Evolutionary conservation across 2,797 vertebrate genomes (phyloP).

Genomic region (Takifugu rubripes): DNA sequence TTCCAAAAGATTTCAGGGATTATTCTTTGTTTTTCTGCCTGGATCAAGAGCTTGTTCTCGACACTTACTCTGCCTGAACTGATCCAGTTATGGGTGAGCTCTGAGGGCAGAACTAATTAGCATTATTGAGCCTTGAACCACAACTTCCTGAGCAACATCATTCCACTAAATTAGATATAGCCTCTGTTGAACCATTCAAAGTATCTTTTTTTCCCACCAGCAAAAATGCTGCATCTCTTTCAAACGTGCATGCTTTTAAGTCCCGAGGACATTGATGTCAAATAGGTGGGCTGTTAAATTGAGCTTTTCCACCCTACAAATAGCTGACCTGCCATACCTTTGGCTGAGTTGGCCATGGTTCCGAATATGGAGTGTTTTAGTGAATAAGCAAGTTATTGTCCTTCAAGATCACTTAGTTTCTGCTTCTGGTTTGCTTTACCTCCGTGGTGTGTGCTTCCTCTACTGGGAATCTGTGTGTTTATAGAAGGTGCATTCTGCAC

Average conservation of each 20-base stretch:
- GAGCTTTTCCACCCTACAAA: constrained; percentile 29
- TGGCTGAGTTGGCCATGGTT: constrained; percentile 20
- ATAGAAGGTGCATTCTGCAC: constrained; percentile 42
- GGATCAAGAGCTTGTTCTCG: constrained; percentile 24
- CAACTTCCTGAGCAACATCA: constrained; percentile 8
- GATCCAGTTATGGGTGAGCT: constrained; percentile 37
- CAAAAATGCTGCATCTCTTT: neutral
- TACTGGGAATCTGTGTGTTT: constrained; percentile 45
- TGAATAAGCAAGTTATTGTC: constrained; percentile 46
- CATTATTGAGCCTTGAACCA: constrained; percentile 16
- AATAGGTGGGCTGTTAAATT: constrained; percentile 7
- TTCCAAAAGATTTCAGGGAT: constrained; percentile 1
- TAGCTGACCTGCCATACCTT: constrained; percentile 30
- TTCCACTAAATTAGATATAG: constrained; percentile 2
- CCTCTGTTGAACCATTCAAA: neutral
- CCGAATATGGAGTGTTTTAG: constrained; percentile 21
- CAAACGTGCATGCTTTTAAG: neutral
- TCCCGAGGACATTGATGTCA: neutral
- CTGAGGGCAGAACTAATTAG: constrained; percentile 33
- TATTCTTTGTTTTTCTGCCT: constrained; percentile 15
- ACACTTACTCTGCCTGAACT: constrained; percentile 36
- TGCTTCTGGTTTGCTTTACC: constrained; percentile 47
- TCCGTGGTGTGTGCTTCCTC: constrained; percentile 33
- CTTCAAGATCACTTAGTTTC: constrained; percentile 24
- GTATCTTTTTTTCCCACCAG: no score